Conservation (phyloP, 2,113 vertebrate species). For the Scophthalmus maximus region DNA sequence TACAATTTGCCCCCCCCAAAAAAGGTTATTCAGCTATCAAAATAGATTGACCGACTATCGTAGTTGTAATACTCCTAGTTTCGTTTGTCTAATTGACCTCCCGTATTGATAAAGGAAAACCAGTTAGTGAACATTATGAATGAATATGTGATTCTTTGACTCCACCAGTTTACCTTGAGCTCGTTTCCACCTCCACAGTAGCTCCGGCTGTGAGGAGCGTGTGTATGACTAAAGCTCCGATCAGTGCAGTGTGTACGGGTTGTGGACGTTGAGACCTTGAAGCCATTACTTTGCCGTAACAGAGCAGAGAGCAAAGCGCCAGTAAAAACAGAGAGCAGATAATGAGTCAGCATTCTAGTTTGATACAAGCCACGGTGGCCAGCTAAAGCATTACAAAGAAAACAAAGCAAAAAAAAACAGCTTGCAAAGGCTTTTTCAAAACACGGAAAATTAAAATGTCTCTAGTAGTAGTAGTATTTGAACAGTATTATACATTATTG, state of each 20-base stretch:
- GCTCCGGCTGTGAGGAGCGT: constrained; percentile 9
- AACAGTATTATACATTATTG: constrained; percentile 87
- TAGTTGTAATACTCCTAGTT: too few relatives aligned
- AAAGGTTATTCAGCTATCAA: not conserved
- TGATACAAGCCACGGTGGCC: constrained; percentile 78
- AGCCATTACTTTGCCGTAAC: constrained; percentile 61
- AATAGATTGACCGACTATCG: not conserved
- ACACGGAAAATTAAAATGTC: constrained; percentile 74
- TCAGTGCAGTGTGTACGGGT: constrained; percentile 54
- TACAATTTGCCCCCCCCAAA: not conserved
- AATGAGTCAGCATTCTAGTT: constrained; percentile 83
- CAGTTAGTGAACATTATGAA: too few relatives aligned
- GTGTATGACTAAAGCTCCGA: constrained; percentile 49
- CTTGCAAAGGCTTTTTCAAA: constrained; percentile 85
- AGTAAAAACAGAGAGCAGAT: constrained; percentile 87
- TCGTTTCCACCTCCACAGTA: constrained; percentile 38
- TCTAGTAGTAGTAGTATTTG: constrained; percentile 83
- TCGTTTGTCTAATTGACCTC: too few relatives aligned
- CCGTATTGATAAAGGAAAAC: too few relatives aligned
- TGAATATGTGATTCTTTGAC: constrained; percentile 13
- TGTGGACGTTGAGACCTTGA: constrained; percentile 52
- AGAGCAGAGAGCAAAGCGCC: constrained; percentile 80
- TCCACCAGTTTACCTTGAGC: constrained; percentile 1
- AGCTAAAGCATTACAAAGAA: constrained; percentile 81
- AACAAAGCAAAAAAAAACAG: constrained; percentile 70